Base-by-base conservation (phyloP, 2,797 vertebrate species). In the Malurus leucopterus region DNA sequence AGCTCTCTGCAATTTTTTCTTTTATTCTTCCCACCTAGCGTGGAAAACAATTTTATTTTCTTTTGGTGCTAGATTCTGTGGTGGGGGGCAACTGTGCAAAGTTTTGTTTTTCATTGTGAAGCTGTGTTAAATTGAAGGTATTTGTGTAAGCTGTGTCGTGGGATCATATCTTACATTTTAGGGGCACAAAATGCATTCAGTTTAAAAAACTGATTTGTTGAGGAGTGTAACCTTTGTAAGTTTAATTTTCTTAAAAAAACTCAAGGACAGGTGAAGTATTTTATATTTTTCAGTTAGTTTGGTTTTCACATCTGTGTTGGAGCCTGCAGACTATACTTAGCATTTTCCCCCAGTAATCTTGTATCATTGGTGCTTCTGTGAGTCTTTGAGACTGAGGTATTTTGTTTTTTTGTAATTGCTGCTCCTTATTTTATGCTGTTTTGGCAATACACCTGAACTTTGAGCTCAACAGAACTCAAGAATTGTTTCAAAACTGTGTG, bases 371-470 rank as follows among this genome's bases (percentile, higher is more conserved):
- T 27, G 15, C 23, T 49, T 43, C n/a, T 49, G 4, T 32, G 19
- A 75, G 18, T 40, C 49, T 22, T 11, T 72, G 46, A 75, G 30
- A 23, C 1, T 22, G 41, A 72, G 55, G 21, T 15, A 26, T 67
- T 82, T 44, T n/a, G 24, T 18, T 81, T 26, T 34, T 69, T 55
- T 44, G 9, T 55, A 55, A 13, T 68, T 55, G 29, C 32, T n/a
- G 5, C 24, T 64, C 38, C 0, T 0, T 44, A 47, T 38, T 79
- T 71, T 57, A 58, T 0, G 2, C 13, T 55, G 2, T 63, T 84
- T 77, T 72, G 55, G 44, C 61, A 57, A 11, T 46, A 34, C 9
- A 29, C 30, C 22, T 17, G 13, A 15, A 17, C 23, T 51, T 30
- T 50, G 51, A 50, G 26, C 20, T 83, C 41, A 34, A 2, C 18